Base-by-base conservation (phyloP, 2,113 vertebrate genomes). In the Podarcis raffonei region DNA sequence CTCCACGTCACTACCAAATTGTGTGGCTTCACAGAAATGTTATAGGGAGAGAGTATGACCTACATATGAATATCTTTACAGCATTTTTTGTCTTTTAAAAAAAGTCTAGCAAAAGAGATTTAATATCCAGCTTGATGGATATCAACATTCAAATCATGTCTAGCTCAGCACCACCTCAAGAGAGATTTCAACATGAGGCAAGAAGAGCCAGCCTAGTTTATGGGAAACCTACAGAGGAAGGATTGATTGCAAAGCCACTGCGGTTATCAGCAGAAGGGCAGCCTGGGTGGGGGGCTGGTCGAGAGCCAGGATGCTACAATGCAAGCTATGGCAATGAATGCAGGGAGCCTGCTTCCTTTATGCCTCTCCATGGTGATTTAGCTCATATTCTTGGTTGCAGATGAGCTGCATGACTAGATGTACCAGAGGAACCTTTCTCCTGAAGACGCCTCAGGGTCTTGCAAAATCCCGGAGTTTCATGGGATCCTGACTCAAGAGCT, bases 401-500 rank as follows among this genome's bases (percentile, higher is more conserved):
- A 88, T 32, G 68, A 81, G 68, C 32, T 48, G 30, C 4, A 15
- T 68, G 81, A 68, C 59, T 76, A 76, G 80, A 83, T 53, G 59
- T 20, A 23, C 39, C 80, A 27, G 2, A 77, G 59, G 39, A 37
- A 77, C 35, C 42, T 88, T 53, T 53, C 72, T 76, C 25, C 39
- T 77, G 59, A 88, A 37, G 35, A 5, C 37, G 68, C 5, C 81
- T 77, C 62, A 77, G 22, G 30, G 59, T 77, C 87, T 77, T 88
- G 30, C 87, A 83, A 68, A 77, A 88, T 88, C 20, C 37, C 69
- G 15, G 42, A 88, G 23, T 68, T 81, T 68, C 57, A 48, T 32
- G 30, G 79, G 81, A 87, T 65, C 30, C 69, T 88, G 81, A 88
- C 81, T 83, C 81, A 88, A 53, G 71, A 77, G 39, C 27, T 77